Base-by-base conservation (phyloP, 1,140 invertebrate genomes). In the Penaeus japonicus region DNA sequence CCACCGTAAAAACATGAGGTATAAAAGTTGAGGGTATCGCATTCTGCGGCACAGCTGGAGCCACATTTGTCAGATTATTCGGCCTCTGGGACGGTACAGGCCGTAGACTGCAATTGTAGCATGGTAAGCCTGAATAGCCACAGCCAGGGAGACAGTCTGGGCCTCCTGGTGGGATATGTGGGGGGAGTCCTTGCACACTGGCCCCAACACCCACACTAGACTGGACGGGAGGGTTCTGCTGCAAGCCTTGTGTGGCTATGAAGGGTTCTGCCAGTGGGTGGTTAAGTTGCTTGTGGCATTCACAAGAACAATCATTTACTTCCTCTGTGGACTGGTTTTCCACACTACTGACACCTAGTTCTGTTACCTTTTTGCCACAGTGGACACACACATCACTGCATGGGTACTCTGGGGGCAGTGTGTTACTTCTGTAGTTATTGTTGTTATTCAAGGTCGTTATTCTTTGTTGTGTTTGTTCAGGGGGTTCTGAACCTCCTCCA, bases 121-220 rank as follows among this genome's bases (percentile, higher is more conserved):
- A 83, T 5, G 81, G 81, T 7, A 83, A 59, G 39, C 81, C 81
- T n/a, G 81, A 83, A 35, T 83, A 83, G 4, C 81, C 81, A 65
- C 81, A 83, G 4, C 81, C 81, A n/a, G 57, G 57, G 2, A 65
- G 35, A 24, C 81, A 83, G 59, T 65, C 24, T 12, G 81, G 57
- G 4, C 81, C 81, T 18, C 54, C 32, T 3, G 81, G 81, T 2
- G 81, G 81, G 22, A 83, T 70, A 35, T 83, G 81, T 47, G 47
- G 47, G 10, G 47, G 47, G 47, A 47, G 5, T 32, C 57, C 22
- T 62, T 27, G 20, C 24, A 24, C 10, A 39, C 35, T 7, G 20
- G 32, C 17, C 7, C 54, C 27, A 18, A 22, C 27, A 32, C 55
- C 30, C 4, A 35, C 5, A 1, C 3, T 65, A 5, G 10, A 27